Conservation (phyloP, 92 coral and sea anemone genomes). For the Parazoanthus atlanticus region DNA sequence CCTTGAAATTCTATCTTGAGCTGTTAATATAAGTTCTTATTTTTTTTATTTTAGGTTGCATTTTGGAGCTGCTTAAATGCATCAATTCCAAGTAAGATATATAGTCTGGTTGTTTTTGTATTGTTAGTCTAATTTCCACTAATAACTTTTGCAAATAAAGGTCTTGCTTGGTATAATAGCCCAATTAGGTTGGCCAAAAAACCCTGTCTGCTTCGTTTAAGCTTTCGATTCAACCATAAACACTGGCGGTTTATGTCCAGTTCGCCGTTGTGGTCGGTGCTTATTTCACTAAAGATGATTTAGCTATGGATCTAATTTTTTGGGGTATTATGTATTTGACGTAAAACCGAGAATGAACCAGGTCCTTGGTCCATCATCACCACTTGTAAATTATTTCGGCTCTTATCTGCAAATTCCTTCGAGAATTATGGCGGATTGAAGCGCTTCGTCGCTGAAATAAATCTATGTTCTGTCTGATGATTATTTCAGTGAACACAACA, state of each 20-base stretch:
- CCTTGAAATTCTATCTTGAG: constrained; percentile 26
- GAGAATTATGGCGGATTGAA: constrained; percentile 25
- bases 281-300: constrained; percentile 15
- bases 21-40: constrained; percentile 38
- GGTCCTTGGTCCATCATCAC: constrained; percentile 31
- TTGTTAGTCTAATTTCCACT: constrained; percentile 93
- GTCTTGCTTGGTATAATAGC: constrained; percentile 96
- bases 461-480: not conserved
- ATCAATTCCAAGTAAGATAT: constrained; percentile 78
- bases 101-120: constrained; percentile 60
- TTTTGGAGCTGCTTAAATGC: constrained; percentile 90
- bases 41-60: constrained; percentile 67
- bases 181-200: constrained; percentile 92
- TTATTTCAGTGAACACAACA: not conserved
- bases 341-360: not conserved
- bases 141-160: constrained; percentile 99
- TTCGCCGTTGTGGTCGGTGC: constrained; percentile 20
- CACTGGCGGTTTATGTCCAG: constrained; percentile 8
- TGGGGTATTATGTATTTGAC: constrained; percentile 3
- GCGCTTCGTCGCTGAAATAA: not conserved
- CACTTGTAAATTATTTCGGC: constrained; percentile 23
- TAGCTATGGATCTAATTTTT: not conserved
- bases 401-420: constrained; percentile 39
- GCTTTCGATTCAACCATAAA: constrained; percentile 44
- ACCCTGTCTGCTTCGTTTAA: constrained; percentile 61